These are phyloP conservation scores for Eudemis profundana DNA, from an alignment of 2,888 invertebrate species.

Conservation along the genomic window DNA sequence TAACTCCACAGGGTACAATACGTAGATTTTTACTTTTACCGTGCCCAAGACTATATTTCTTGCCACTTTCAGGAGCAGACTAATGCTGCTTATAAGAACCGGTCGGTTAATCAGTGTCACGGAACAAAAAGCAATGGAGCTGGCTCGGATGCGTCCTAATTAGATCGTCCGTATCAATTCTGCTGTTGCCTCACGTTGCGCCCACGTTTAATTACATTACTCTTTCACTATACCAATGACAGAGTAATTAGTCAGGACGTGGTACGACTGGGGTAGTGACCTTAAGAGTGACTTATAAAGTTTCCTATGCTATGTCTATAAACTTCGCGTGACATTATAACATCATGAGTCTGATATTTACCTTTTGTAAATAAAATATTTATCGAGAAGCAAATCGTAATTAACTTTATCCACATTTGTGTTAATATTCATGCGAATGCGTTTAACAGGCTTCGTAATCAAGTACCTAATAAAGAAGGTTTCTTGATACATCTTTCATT, in stretches of 20 bases:
- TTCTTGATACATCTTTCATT: no score
- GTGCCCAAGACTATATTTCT: slow-evolving; percentile 14
- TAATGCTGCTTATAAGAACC: slow-evolving; percentile 45
- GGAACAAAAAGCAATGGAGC: slow-evolving; percentile 62
- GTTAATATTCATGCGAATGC: no score
- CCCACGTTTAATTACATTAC: slow-evolving; percentile 29
- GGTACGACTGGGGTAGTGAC: neutral
- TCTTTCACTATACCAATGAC: neutral
- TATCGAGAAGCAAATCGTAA: no score
- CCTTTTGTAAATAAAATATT: no score
- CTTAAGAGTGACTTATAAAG: no score
- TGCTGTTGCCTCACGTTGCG: slow-evolving; percentile 51
- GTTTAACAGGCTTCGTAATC: no score
- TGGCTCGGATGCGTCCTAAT: slow-evolving; percentile 63
- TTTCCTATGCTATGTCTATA: no score
- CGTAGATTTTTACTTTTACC: slow-evolving; percentile 1
- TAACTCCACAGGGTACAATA: neutral
- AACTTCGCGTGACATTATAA: no score
- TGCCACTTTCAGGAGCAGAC: neutral
- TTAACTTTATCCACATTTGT: no score
- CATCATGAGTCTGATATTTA: no score
- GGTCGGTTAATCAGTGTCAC: slow-evolving; percentile 57
- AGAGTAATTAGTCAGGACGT: slow-evolving; percentile 1
- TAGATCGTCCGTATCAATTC: slow-evolving; percentile 65
- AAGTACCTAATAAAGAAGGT: no score